Evolutionary conservation across 2,797 vertebrate species (phyloP).

Genomic region (Graptemys geographica): DNA sequence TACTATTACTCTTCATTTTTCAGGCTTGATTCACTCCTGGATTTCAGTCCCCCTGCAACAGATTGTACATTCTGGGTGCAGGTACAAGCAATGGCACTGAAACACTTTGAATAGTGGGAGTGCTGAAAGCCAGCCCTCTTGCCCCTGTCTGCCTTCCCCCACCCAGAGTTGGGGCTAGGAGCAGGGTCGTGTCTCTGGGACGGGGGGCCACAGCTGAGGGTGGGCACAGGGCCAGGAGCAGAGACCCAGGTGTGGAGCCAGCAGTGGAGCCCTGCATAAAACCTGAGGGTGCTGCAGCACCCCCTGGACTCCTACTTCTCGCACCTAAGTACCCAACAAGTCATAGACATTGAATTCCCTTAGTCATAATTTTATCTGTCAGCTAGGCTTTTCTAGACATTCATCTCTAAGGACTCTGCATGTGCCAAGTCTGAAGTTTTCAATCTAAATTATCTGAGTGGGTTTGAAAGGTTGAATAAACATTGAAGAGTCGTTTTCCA

Average conservation of each 20-base stretch:
- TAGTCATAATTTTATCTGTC: rapidly evolving
- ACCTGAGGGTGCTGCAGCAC: too few species aligned
- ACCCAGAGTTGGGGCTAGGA: too few species aligned
- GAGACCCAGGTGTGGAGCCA: too few species aligned
- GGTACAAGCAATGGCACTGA: too few species aligned
- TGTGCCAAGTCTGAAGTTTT: not conserved
- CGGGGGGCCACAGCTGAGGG: too few species aligned
- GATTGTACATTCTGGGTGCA: not conserved
- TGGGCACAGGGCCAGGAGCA: too few species aligned
- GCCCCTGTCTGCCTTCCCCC: too few species aligned
- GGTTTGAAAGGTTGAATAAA: not conserved
- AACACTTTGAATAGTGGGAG: too few species aligned
- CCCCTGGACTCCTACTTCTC: too few species aligned
- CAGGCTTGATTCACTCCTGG: not conserved
- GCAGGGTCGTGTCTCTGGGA: too few species aligned
- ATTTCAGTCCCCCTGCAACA: not conserved
- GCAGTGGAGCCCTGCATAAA: too few species aligned
- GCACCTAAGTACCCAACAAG: rapidly evolving
- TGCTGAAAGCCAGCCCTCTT: too few species aligned
- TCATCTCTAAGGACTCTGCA: not conserved
- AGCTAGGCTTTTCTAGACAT: not conserved
- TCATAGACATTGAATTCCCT: not conserved
- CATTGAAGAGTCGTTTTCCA: not conserved
- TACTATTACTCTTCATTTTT: rapidly evolving
- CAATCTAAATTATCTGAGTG: not conserved